These are phyloP conservation scores for Alcis repandata DNA, from an alignment of 2,888 invertebrate genomes.

Conservation along the genomic window DNA sequence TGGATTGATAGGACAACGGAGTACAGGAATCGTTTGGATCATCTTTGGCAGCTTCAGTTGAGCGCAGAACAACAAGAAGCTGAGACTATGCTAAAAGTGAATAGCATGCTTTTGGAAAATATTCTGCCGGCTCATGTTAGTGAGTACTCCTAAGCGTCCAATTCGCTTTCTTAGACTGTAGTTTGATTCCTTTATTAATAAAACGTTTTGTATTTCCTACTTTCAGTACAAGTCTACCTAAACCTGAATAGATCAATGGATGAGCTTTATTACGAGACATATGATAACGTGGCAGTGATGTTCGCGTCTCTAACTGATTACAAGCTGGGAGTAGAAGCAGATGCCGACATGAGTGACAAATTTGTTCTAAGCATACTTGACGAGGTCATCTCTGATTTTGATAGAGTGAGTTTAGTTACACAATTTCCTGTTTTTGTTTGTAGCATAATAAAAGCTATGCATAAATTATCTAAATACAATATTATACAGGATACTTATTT, in stretches of 20 bases:
- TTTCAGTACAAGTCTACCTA: constrained; percentile 92
- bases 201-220: too few species aligned
- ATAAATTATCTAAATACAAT: too few species aligned
- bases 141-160: constrained; percentile 66
- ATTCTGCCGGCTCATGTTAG: constrained; percentile 97
- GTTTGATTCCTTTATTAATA: too few species aligned
- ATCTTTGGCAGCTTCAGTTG: constrained; percentile 88
- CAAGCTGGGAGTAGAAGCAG: constrained; percentile 88
- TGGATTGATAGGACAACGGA: constrained; percentile 96
- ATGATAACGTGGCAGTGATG: constrained; percentile 97
- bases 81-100: constrained; percentile 94
- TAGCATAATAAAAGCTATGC: too few species aligned
- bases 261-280: constrained; percentile 95
- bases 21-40: constrained; percentile 95
- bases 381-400: constrained; percentile 97
- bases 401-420: constrained; percentile 88
- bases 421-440: not conserved
- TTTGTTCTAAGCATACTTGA: constrained; percentile 92
- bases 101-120: constrained; percentile 95
- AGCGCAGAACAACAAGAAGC: constrained; percentile 95
- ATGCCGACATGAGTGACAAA: constrained; percentile 88
- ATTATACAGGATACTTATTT: too few species aligned
- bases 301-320: constrained; percentile 97
- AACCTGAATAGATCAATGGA: constrained; percentile 90
- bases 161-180: not conserved